Evolutionary conservation across 2,113 vertebrate genomes (phyloP).

Genomic region (Pluvianellus socialis): DNA sequence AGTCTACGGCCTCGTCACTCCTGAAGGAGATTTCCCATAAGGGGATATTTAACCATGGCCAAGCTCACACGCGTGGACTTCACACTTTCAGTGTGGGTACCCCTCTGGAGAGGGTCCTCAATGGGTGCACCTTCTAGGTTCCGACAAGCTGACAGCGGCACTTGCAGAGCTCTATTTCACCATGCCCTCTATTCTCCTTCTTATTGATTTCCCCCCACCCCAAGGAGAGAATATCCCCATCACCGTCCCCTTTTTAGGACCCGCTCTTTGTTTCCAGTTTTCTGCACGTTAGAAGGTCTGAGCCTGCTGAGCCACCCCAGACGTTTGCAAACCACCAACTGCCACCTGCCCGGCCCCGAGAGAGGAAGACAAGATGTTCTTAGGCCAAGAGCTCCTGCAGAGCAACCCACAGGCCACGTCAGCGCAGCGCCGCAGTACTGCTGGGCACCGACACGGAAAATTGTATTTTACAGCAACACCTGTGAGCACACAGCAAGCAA

Average conservation of each 20-base stretch:
- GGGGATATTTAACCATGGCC: not conserved
- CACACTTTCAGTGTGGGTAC: not conserved
- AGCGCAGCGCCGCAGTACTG: not conserved
- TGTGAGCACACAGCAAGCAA: not conserved
- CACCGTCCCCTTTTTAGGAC: not conserved
- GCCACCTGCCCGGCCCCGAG: not conserved
- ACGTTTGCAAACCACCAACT: not conserved
- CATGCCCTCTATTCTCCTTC: not conserved
- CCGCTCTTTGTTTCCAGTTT: not conserved
- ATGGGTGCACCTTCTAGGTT: not conserved
- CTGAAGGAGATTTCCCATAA: not conserved
- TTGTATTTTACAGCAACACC: not conserved
- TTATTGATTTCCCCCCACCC: too few species aligned
- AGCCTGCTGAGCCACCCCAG: not conserved
- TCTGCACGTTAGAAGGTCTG: not conserved
- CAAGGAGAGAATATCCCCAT: not conserved
- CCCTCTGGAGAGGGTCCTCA: not conserved
- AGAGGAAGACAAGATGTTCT: not conserved
- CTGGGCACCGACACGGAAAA: not conserved
- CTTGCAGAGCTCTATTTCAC: not conserved
- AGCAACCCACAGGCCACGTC: not conserved
- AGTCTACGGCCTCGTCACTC: not conserved
- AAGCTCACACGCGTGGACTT: not conserved
- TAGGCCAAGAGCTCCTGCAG: not conserved
- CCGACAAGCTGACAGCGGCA: not conserved